A percentile compares a stretch with the other conserved stretches of the same genome.
phyloP scores from a whole-genome alignment of 2,888 invertebrate genomes.

The Calephelis perditalis region DNA sequence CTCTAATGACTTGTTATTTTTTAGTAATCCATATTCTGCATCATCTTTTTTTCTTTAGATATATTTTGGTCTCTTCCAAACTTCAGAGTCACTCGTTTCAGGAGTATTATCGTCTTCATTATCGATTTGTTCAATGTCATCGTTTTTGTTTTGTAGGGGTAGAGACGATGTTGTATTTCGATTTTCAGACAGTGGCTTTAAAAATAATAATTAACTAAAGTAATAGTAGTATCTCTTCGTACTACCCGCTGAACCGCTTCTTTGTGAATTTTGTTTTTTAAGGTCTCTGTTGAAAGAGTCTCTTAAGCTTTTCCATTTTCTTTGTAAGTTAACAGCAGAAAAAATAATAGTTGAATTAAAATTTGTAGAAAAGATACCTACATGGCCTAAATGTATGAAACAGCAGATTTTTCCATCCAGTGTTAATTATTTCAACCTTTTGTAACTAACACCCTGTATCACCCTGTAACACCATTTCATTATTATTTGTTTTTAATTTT shows the following conservation, averaged over 20 bases:
- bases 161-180: slow-evolving; percentile 15
- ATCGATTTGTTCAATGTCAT: slow-evolving; percentile 15
- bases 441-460: slow-evolving; percentile 5
- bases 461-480: slow-evolving; percentile 8
- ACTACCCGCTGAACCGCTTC: slow-evolving; percentile 12
- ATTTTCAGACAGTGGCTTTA: slow-evolving; percentile 21
- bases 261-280: slow-evolving; percentile 19
- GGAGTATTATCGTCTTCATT: slow-evolving; percentile 11
- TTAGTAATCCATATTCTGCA: slow-evolving; percentile 14
- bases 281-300: slow-evolving; percentile 30
- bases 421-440: slow-evolving; percentile 12
- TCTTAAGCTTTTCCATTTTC: slow-evolving; percentile 28
- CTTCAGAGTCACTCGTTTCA: slow-evolving; percentile 13
- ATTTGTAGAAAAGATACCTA: not conserved
- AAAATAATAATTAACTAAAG: slow-evolving; percentile 29
- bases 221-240: slow-evolving; percentile 17
- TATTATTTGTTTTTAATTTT: slow-evolving; percentile 8
- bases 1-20: slow-evolving; percentile 27
- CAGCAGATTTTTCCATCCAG: slow-evolving; percentile 5
- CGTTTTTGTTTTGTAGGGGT: slow-evolving; percentile 15
- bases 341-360: slow-evolving; percentile 5
- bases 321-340: slow-evolving; percentile 15
- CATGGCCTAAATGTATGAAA: not conserved
- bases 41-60: slow-evolving; percentile 26
- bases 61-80: slow-evolving; percentile 28